Conservation (phyloP, 2,888 invertebrate genomes). For the Teleogryllus oceanicus region DNA sequence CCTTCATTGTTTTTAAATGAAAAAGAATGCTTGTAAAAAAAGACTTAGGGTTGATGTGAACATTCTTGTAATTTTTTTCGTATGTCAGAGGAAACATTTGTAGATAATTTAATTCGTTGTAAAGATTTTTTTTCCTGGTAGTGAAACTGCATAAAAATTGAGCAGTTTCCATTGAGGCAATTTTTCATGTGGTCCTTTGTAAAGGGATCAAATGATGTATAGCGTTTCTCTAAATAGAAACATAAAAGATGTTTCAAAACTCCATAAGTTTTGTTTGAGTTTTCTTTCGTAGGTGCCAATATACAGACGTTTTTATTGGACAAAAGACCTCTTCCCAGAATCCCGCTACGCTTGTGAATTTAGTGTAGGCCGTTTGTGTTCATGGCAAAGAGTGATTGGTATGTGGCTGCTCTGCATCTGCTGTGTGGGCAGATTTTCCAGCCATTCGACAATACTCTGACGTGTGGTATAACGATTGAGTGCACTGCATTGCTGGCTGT, state of each 20-base stretch:
- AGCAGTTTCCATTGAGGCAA: constrained; percentile 31
- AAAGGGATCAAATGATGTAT: constrained; percentile 51
- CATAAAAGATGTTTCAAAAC: constrained; percentile 37
- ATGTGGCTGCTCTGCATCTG: not conserved
- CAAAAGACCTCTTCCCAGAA: constrained; percentile 7
- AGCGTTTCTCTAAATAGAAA: constrained; percentile 37
- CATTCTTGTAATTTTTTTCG: constrained; percentile 38
- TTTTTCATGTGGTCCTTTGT: constrained; percentile 48
- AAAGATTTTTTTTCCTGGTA: constrained; percentile 31
- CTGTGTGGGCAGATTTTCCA: not conserved
- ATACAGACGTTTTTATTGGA: not conserved
- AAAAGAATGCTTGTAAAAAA: constrained; percentile 33
- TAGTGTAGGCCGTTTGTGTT: not conserved
- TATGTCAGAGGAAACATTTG: constrained; percentile 36
- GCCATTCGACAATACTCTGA: constrained; percentile 11
- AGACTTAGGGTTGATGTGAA: constrained; percentile 37
- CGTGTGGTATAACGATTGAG: not conserved
- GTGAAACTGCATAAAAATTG: constrained; percentile 27
- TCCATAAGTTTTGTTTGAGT: constrained; percentile 24
- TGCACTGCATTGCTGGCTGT: not conserved
- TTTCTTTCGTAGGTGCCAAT: constrained; percentile 20
- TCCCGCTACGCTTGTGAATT: constrained; percentile 20
- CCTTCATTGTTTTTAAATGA: constrained; percentile 18
- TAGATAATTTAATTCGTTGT: constrained; percentile 37
- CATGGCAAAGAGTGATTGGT: not conserved